These are phyloP conservation scores for Calliopum simillimum DNA, from an alignment of 2,888 invertebrate genomes.

Conservation along the genomic window DNA sequence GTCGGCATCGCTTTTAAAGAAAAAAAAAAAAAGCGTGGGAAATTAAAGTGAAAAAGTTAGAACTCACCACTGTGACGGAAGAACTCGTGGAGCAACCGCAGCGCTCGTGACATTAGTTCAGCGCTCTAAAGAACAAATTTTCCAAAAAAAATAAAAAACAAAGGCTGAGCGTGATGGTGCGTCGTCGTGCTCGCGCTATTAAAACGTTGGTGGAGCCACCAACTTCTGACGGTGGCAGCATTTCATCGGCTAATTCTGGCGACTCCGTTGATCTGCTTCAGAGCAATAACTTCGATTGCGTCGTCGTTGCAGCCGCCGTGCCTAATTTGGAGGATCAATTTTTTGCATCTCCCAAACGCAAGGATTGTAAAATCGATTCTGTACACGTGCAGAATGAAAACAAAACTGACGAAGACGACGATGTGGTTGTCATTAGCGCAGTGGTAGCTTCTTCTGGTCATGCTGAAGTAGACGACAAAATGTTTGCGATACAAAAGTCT, in stretches of 20 bases:
- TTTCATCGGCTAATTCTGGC: constrained; percentile 29
- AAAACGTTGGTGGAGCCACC: constrained; percentile 36
- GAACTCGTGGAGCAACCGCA: not conserved
- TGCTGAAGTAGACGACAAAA: not conserved
- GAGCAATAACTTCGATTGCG: constrained; percentile 18
- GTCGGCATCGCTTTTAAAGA: not conserved
- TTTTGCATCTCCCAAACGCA: constrained; percentile 67
- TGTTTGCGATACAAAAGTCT: not conserved
- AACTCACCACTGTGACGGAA: no score
- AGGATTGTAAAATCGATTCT: constrained; percentile 64
- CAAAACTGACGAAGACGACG: not conserved
- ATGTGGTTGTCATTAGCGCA: constrained; percentile 30
- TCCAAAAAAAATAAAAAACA: no score
- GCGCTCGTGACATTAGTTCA: not conserved
- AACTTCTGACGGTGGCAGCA: constrained; percentile 36
- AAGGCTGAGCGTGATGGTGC: constrained; percentile 51
- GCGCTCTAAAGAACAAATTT: not conserved
- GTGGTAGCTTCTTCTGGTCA: constrained; percentile 10
- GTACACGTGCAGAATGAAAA: constrained; percentile 9
- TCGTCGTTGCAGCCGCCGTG: constrained; percentile 42
- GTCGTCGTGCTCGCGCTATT: constrained; percentile 55
- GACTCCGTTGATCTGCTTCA: constrained; percentile 31
- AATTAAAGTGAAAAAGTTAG: not conserved
- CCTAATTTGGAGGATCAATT: constrained; percentile 62
- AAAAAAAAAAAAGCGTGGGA: constrained; percentile 31